phyloP scores from a whole-genome alignment of 1,140 invertebrate genomes.

The Drosophila nasuta region DNA sequence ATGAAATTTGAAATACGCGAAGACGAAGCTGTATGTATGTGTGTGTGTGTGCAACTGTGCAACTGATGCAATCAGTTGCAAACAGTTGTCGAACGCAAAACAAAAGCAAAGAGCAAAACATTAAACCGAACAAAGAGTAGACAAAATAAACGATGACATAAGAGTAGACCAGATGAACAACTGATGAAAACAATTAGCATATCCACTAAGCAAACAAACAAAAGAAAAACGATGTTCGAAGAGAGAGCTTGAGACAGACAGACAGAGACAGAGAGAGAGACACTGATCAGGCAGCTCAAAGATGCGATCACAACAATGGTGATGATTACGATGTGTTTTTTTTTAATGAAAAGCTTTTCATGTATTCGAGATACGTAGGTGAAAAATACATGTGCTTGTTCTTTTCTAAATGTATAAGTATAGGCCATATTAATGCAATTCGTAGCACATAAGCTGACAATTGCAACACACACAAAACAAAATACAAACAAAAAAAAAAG shows the following conservation, averaged over 20 bases:
- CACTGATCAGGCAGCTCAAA: not conserved
- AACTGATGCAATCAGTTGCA: constrained; percentile 49
- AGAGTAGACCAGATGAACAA: not conserved
- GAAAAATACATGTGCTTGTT: constrained; percentile 24
- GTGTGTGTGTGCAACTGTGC: not conserved
- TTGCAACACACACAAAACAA: constrained; percentile 48
- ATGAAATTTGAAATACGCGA: constrained; percentile 10
- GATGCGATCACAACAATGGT: not conserved
- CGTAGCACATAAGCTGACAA: constrained; percentile 56
- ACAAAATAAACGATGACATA: constrained; percentile 3
- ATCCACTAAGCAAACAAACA: constrained; percentile 19
- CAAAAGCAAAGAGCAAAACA: constrained; percentile 13
- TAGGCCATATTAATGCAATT: constrained; percentile 82
- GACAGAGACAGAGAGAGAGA: not conserved
- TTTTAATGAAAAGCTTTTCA: constrained; percentile 36
- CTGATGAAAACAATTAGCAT: constrained; percentile 29
- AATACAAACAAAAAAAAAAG: constrained; percentile 17
- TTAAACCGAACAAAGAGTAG: constrained; percentile 3
- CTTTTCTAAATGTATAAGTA: constrained; percentile 55
- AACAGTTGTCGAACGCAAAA: constrained; percentile 21
- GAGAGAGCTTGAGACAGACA: not conserved
- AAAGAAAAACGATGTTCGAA: not conserved
- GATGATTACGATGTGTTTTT: constrained; percentile 17
- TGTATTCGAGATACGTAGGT: constrained; percentile 31
- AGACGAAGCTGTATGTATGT: not conserved